These are phyloP conservation scores for Melinaea marsaeus DNA, from an alignment of 2,888 invertebrate species.

Conservation along the genomic window DNA sequence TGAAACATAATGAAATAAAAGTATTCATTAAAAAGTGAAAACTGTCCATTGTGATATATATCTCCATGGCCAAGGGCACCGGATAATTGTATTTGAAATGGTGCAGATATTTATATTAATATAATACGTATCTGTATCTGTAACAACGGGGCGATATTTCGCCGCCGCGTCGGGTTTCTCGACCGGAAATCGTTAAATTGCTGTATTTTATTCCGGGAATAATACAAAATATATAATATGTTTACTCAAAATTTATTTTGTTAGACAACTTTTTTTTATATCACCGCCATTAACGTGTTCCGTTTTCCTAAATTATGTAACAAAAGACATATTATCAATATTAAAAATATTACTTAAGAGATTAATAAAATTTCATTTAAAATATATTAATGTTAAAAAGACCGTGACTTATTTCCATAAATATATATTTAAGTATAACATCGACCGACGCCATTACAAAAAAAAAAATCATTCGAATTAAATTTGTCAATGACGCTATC, in stretches of 20 bases:
- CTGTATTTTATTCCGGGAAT: slow-evolving; percentile 6
- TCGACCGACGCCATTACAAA: too few relatives aligned
- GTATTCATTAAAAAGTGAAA: too few relatives aligned
- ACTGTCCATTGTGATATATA: too few relatives aligned
- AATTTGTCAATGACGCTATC: slow-evolving; percentile 34
- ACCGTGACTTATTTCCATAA: too few relatives aligned
- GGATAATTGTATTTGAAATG: too few relatives aligned
- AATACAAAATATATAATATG: background rate
- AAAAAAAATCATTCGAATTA: slow-evolving; percentile 16
- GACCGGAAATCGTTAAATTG: slow-evolving; percentile 7
- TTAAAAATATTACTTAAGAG: background rate
- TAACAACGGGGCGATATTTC: background rate
- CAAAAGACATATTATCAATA: background rate
- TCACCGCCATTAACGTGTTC: background rate
- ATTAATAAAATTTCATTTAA: too few relatives aligned
- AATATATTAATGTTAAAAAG: too few relatives aligned
- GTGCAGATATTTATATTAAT: background rate
- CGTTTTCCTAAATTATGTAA: background rate
- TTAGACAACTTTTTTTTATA: slow-evolving; percentile 1
- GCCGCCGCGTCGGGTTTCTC: background rate
- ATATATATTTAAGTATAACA: too few relatives aligned
- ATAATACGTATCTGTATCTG: background rate
- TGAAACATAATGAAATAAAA: too few relatives aligned
- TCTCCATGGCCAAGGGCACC: too few relatives aligned
- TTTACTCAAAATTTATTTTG: background rate